Percentiles rank a stretch among this genome's conserved stretches.
Evolutionary conservation across 2,888 invertebrate genomes (phyloP).

Genomic region (Mesodorylaimus sp.): DNA sequence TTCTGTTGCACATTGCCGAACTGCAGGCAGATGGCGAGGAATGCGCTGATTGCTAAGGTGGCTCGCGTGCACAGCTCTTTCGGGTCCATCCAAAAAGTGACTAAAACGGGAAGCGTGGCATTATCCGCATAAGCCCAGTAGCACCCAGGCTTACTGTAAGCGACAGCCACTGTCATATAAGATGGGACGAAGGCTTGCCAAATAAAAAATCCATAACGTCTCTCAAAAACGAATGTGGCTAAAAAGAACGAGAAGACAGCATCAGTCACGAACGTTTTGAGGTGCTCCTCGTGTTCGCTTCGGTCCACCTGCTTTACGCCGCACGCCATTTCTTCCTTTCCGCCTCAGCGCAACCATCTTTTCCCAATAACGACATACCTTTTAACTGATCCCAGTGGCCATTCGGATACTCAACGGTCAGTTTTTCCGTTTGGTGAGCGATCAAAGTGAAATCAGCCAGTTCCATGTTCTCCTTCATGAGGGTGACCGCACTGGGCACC

Average conservation of each 20-base stretch:
- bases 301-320: too few relatives aligned
- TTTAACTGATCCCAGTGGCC: neutral
- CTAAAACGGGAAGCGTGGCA: too few relatives aligned
- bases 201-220: constrained; percentile 9
- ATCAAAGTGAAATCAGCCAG: constrained; percentile 11
- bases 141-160: constrained; percentile 12
- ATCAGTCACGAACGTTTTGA: too few relatives aligned
- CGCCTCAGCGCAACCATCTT: too few relatives aligned
- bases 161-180: constrained; percentile 12
- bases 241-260: too few relatives aligned
- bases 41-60: constrained; percentile 11
- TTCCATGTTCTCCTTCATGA: constrained; percentile 7
- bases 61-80: constrained; percentile 6
- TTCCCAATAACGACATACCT: too few relatives aligned
- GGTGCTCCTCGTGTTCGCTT: too few relatives aligned
- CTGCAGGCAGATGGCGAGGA: constrained; percentile 12
- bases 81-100: constrained; percentile 13
- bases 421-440: neutral
- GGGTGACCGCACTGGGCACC: neutral
- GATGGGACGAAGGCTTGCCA: constrained; percentile 11
- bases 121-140: too few relatives aligned
- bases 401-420: constrained; percentile 3
- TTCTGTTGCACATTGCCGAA: constrained; percentile 13
- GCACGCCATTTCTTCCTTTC: too few relatives aligned
- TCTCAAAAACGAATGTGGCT: constrained; percentile 5